phyloP scores from a whole-genome alignment of 2,113 vertebrate species.

The Charina bottae region DNA sequence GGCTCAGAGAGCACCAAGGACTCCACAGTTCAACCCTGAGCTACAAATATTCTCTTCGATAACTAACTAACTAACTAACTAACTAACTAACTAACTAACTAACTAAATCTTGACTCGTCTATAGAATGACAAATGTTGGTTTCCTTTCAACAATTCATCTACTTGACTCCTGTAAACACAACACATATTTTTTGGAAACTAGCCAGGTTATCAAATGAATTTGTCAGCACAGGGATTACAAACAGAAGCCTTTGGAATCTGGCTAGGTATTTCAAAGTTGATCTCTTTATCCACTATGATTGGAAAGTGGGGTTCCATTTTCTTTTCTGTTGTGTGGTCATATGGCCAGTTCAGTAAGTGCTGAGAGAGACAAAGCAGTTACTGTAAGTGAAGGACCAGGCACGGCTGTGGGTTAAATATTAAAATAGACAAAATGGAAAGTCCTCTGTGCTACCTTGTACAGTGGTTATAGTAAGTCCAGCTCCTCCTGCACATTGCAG shows the following conservation, averaged over 20 bases:
- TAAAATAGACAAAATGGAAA: background rate
- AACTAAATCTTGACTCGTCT: background rate
- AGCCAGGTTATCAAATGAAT: background rate
- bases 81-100: background rate
- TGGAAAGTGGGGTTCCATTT: background rate
- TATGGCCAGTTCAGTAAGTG: background rate
- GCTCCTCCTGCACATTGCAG: background rate
- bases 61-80: background rate
- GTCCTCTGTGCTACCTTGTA: background rate
- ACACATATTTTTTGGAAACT: background rate
- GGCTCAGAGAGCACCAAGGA: too few species aligned
- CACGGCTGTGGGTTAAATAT: background rate
- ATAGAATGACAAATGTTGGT: background rate
- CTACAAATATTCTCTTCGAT: too few species aligned
- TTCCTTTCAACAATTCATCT: background rate
- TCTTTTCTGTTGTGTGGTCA: background rate
- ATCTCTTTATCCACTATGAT: background rate
- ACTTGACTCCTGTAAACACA: background rate
- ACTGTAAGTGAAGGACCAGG: background rate
- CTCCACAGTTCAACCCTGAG: too few species aligned
- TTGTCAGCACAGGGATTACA: background rate
- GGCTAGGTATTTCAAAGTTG: background rate
- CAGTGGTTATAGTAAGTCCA: background rate
- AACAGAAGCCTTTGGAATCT: background rate
- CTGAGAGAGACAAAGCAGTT: background rate